These are phyloP conservation scores for Drosophila littoralis DNA, from an alignment of 1,140 invertebrate genomes.

Conservation along the genomic window DNA sequence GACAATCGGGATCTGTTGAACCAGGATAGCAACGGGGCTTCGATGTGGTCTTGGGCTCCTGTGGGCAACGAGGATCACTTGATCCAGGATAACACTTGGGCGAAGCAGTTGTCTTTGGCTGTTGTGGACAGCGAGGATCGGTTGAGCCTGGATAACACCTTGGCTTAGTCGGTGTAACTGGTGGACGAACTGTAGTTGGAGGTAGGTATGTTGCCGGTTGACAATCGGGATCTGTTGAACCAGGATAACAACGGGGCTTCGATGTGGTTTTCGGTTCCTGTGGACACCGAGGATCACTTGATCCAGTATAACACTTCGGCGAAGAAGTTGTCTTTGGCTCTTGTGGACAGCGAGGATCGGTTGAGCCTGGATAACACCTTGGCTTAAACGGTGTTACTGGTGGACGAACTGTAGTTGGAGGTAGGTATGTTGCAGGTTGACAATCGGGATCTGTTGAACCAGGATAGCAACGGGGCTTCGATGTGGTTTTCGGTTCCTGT, in stretches of 20 bases:
- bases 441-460: conserved; percentile 43
- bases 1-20: conserved; percentile 40
- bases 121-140: too few relatives aligned
- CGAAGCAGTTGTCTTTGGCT: too few relatives aligned
- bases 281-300: too few relatives aligned
- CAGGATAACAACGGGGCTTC: not conserved
- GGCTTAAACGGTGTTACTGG: conserved; percentile 48
- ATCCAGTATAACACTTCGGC: too few relatives aligned
- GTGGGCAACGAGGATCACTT: too few relatives aligned
- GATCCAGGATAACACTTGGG: too few relatives aligned
- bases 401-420: conserved; percentile 49
- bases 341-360: not conserved
- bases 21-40: not conserved
- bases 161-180: conserved; percentile 45
- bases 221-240: conserved; percentile 41
- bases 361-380: conserved; percentile 66
- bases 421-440: conserved; percentile 51
- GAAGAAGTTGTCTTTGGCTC: too few relatives aligned
- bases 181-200: conserved; percentile 44
- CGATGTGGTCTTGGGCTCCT: too few relatives aligned
- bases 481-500: too few relatives aligned
- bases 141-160: conserved; percentile 65
- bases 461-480: too few relatives aligned
- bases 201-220: conserved; percentile 57
- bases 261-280: too few relatives aligned